Conservation (phyloP, 2,113 vertebrate genomes). For the Ifrita kowaldi region DNA sequence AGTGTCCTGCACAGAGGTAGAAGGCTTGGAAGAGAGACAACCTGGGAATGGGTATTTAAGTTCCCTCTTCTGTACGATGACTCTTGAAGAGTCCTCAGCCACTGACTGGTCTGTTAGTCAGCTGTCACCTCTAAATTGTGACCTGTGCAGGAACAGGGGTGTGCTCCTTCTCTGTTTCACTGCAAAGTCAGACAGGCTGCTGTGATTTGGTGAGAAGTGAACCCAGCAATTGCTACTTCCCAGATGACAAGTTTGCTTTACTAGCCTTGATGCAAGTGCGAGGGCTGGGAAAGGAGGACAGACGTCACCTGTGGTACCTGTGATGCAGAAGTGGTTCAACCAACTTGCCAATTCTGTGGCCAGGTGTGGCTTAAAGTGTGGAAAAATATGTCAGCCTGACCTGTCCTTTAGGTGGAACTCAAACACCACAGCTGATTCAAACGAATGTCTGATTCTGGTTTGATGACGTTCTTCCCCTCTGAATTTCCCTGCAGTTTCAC, state of each 20-base stretch:
- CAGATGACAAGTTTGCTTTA: neutral
- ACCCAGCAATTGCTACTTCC: neutral
- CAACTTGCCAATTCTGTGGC: neutral
- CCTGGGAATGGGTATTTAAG: neutral
- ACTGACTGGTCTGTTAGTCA: neutral
- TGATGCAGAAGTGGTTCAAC: neutral
- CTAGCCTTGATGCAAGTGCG: neutral
- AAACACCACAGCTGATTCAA: neutral
- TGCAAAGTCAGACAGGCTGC: neutral
- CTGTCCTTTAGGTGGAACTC: neutral
- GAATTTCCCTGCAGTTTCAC: neutral
- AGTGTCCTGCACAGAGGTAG: neutral
- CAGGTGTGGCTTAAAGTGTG: neutral
- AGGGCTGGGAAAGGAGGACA: neutral
- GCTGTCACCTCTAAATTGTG: neutral
- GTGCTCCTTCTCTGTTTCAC: neutral
- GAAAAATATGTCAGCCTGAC: neutral
- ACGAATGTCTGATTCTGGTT: neutral
- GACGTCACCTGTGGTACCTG: accelerated
- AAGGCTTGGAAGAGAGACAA: neutral
- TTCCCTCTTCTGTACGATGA: neutral
- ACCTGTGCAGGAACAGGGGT: neutral
- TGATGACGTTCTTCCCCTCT: neutral
- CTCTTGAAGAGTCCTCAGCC: neutral
- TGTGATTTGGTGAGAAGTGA: neutral